Evolutionary conservation across 2,113 vertebrate genomes (phyloP), one percentile per base, ranked within the genome.

Genomic region (Apus apus): DNA sequence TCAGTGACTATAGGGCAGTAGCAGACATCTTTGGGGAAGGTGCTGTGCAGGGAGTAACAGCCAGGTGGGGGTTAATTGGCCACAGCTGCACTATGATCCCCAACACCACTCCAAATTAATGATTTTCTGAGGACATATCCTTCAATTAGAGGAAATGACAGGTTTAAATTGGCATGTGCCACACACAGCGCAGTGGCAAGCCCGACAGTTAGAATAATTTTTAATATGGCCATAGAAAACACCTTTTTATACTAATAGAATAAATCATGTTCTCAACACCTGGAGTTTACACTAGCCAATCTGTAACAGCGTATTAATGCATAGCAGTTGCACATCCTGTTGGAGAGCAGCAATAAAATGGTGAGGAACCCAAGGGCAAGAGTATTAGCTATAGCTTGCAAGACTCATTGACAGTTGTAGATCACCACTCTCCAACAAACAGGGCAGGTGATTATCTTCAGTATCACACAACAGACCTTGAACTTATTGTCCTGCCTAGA

Each of bases 231-330:
- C 76, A 88, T 89, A 90, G 96, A 93, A 95, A 96, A 97, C 93
- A 93, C 93, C 80, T 96, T 94, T 96, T 94, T 85, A 93, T 75
- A 90, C 83, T 86, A 93, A 92, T 78, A 85, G 92, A 94, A 94
- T 96, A 96, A 95, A 97, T 97, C 96, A 93, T 75, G 92, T 90
- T 97, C 96, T 96, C 96, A 94, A 85, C 96, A 96, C 96, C 94
- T 96, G 96, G 88, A 84, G 88, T 89, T 95, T 94, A 96, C 94
- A 95, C 95, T 83, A 68, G 88, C 90, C 86, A 84, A 94, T 75
- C 90, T 95, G 92, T 90, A 96, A 88, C 68, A 96, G 74, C 21
- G 30, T 61, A 96, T 95, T 96, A 96, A 96, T 92, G 92, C 90
- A 93, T 65, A 96, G 96, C 90, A 95, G 76, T 95, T 90, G 90